These are phyloP conservation scores for Patiria pectinifera DNA, from an alignment of 53 echinoderm and acorn worm species.

Conservation along the genomic window DNA sequence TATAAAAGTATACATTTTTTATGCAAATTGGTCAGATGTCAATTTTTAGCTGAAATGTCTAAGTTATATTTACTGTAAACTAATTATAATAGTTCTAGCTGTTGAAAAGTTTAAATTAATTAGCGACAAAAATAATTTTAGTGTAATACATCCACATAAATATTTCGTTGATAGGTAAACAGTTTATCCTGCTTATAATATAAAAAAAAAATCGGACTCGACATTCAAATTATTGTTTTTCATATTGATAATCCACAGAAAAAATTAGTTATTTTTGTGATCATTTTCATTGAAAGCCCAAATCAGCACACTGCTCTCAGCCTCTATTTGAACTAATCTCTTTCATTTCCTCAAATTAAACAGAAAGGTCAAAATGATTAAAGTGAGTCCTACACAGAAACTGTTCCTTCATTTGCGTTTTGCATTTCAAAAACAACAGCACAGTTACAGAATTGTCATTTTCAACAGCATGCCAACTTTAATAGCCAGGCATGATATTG, in stretches of 20 bases:
- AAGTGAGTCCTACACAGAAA: no score
- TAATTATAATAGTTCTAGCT: not conserved
- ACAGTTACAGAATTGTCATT: no score
- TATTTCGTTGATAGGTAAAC: not conserved
- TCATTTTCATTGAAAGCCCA: conserved; percentile 60
- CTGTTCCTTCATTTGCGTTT: no score
- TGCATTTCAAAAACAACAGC: no score
- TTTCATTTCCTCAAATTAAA: not conserved
- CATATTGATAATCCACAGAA: not conserved
- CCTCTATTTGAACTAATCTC: conserved; percentile 29
- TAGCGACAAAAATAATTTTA: not conserved
- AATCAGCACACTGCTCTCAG: conserved; percentile 29
- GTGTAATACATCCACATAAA: not conserved
- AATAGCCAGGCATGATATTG: no score
- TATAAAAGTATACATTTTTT: not conserved
- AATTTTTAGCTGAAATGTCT: not conserved
- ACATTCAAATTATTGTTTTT: not conserved
- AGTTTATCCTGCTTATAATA: no score
- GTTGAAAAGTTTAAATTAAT: not conserved
- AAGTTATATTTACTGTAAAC: not conserved
- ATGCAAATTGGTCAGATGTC: conserved; percentile 3
- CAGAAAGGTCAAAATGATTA: not conserved
- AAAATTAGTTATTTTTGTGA: not conserved
- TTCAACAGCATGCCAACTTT: not conserved
- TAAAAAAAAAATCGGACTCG: no score